Base-by-base conservation (phyloP, 2,113 vertebrate genomes). In the Platichthys flesus region DNA sequence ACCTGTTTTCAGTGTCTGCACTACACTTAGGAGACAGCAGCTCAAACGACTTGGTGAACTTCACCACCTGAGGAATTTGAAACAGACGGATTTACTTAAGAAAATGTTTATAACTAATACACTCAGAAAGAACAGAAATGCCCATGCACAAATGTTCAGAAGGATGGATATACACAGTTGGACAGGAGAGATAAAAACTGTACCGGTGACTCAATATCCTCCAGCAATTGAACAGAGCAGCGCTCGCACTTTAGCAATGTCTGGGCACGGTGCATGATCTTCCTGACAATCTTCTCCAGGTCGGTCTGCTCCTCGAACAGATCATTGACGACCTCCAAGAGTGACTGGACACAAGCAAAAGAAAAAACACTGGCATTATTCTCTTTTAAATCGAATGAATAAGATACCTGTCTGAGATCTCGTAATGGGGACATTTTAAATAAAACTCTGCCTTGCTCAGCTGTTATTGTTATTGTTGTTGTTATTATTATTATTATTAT, bases 221-320 rank as follows among this genome's bases (percentile, higher is more conserved):
- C 98, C 71, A 99, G 93, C 67, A 99, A 93, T 82, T 98, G 95
- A 35, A 99, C 98, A 14, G 98, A 99, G 85, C 98, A 99, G 67
- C 96, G 96, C 64, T 99, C 98, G 83, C 98, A 99, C 92, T 98
- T 97, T 64, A 99, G 89, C 65, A 99, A 92, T 12, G 97, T 98
- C 93, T 99, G 98, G 56, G 98, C 98, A 23, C 98, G 97, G 86
- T 98, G 97, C 98, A 99, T 99, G 85, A 99, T 99, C 94, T 99
- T 99, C 93, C 97, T 96, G 78, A 99, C 97, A 85, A 99, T 97
- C 94, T 99, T 99, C 95, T 99, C 98, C 92, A 99, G 91, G 92
- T 99, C 97, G 49, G 98, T 99, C 92, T 99, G 98, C 88, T 99
- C 98, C 78, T 99, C 98, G 92, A 99, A 99, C 89, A 99, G 95